Percentiles rank a stretch among this genome's conserved stretches.
Evolutionary conservation across 2,888 invertebrate genomes (phyloP).

Genomic region (Watsonalla binaria): DNA sequence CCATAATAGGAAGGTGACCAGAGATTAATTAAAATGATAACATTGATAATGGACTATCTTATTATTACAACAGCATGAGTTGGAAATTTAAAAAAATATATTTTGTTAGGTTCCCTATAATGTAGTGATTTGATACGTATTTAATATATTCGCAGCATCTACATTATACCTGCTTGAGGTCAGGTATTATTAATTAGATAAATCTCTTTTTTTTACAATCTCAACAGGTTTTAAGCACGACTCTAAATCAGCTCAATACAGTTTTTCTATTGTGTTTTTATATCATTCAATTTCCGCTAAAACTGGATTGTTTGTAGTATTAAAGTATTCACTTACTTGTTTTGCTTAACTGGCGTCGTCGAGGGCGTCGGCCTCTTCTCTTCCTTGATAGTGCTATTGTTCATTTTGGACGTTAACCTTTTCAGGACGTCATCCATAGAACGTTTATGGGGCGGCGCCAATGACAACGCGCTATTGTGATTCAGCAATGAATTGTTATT

Average conservation of each 20-base stretch:
- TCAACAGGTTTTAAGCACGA: not conserved
- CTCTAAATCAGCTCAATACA: too few relatives aligned
- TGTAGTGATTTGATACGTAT: too few relatives aligned
- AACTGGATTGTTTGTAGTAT: not conserved
- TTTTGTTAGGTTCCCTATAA: too few relatives aligned
- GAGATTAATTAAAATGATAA: slow-evolving; percentile 19
- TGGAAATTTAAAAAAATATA: not conserved
- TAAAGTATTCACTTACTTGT: slow-evolving; percentile 59
- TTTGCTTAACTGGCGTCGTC: slow-evolving; percentile 80
- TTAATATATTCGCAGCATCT: too few relatives aligned
- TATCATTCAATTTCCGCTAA: not conserved
- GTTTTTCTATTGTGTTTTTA: too few relatives aligned
- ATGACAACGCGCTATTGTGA: slow-evolving; percentile 76
- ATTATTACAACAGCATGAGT: not conserved
- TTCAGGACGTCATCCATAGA: slow-evolving; percentile 96
- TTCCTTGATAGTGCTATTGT: slow-evolving; percentile 85
- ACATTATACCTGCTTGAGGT: not conserved
- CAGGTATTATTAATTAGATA: not conserved
- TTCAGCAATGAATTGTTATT: slow-evolving; percentile 82
- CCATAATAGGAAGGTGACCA: slow-evolving; percentile 41
- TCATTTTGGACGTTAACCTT: slow-evolving; percentile 91
- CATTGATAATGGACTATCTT: slow-evolving; percentile 11
- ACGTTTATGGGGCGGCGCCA: slow-evolving; percentile 81
- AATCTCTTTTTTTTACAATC: not conserved
- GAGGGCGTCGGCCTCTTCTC: slow-evolving; percentile 85